These are phyloP conservation scores for Brenthis daphne DNA, from an alignment of 2,888 invertebrate species.

Conservation along the genomic window DNA sequence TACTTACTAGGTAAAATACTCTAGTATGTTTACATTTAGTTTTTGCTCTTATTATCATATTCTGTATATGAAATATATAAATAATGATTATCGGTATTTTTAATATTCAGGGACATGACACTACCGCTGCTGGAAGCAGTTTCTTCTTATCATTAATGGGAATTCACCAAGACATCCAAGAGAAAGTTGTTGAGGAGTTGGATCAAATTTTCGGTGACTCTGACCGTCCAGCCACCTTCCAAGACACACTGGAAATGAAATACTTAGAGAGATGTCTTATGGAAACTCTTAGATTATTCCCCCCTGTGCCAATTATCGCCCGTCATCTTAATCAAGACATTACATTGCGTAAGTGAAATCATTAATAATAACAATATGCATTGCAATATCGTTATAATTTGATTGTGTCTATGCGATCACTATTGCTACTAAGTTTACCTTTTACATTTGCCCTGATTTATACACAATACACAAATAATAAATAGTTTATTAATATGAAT, in stretches of 20 bases:
- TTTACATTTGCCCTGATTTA: no score
- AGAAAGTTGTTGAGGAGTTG: constrained; percentile 87
- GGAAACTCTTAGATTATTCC: constrained; percentile 90
- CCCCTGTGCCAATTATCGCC: constrained; percentile 90
- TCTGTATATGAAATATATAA: no score
- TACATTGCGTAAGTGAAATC: constrained; percentile 81
- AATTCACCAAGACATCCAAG: constrained; percentile 87
- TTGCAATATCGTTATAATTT: neutral
- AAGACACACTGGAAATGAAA: constrained; percentile 93
- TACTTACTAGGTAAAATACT: neutral
- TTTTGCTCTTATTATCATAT: no score
- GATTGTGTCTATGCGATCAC: neutral
- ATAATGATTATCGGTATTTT: neutral
- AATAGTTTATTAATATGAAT: no score
- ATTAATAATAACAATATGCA: neutral
- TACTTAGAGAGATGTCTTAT: constrained; percentile 90
- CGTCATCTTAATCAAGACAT: constrained; percentile 87
- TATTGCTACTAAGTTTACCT: no score
- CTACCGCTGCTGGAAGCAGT: constrained; percentile 91
- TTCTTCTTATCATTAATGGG: constrained; percentile 91
- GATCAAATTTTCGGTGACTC: constrained; percentile 89
- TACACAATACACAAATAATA: no score
- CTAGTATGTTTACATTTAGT: no score
- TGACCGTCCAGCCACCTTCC: constrained; percentile 88
- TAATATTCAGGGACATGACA: constrained; percentile 86